phyloP scores from a whole-genome alignment of 2,113 vertebrate species.

The Tauraco erythrolophus region DNA sequence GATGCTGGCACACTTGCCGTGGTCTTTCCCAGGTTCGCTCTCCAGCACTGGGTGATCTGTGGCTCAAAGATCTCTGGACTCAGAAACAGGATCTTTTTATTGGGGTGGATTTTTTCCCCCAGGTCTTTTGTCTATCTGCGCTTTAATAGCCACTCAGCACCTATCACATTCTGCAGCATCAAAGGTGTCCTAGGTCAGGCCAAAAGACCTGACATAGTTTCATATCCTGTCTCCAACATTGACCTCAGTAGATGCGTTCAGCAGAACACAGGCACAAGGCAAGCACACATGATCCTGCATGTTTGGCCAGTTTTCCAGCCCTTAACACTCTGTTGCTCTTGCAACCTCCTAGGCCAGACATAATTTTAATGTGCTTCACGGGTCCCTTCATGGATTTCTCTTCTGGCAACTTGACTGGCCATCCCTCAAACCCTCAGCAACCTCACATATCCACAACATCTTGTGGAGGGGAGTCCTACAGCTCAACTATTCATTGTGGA shows the following conservation, averaged over 20 bases:
- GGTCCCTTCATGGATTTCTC: not conserved
- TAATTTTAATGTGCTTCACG: not conserved
- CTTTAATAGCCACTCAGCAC: not conserved
- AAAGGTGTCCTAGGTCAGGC: not conserved
- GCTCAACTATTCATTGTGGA: not conserved
- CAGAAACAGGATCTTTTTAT: not conserved
- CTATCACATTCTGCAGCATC: not conserved
- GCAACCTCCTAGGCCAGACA: not conserved
- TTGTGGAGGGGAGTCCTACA: not conserved
- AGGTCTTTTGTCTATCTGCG: not conserved
- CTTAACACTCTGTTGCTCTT: not conserved
- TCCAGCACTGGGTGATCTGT: not conserved
- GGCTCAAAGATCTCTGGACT: not conserved
- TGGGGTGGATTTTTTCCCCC: not conserved
- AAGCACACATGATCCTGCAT: not conserved
- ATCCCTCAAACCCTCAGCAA: not conserved
- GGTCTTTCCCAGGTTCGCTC: not conserved
- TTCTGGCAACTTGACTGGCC: not conserved
- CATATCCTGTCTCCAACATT: not conserved
- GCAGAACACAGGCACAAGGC: not conserved
- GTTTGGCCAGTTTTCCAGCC: not conserved
- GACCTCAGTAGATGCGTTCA: not conserved
- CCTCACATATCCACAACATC: not conserved
- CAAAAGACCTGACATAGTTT: not conserved
- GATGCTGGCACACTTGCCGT: not conserved